Evolutionary conservation across 2,113 vertebrate genomes (phyloP).

Genomic region (Amazona guildingii): DNA sequence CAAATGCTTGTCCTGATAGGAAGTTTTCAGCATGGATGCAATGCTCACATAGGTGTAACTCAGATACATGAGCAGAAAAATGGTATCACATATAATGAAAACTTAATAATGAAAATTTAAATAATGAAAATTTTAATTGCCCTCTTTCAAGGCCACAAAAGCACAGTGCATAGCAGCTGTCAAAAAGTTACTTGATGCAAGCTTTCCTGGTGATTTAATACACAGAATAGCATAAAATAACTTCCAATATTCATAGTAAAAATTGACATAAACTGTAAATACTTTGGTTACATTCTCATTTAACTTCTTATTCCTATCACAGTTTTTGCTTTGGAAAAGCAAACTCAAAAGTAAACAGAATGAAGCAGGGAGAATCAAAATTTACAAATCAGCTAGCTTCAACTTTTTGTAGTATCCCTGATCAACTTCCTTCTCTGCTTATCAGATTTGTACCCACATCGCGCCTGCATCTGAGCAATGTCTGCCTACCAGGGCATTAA

Average conservation of each 20-base stretch:
- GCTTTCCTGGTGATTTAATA: background rate
- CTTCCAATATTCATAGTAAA: background rate
- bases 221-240: background rate
- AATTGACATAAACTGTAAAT: background rate
- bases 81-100: background rate
- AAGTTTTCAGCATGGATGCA: background rate
- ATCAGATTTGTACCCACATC: background rate
- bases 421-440: background rate
- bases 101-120: background rate
- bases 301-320: background rate
- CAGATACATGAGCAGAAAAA: background rate
- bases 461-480: fast-evolving
- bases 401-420: background rate
- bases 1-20: background rate
- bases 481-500: background rate
- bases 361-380: background rate
- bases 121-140: background rate
- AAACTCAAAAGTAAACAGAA: background rate
- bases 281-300: background rate
- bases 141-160: background rate
- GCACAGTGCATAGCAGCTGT: background rate
- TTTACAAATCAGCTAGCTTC: background rate
- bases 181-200: background rate
- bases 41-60: background rate
- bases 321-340: background rate